A percentile compares a stretch with the other conserved stretches of the same genome.
phyloP scores from a whole-genome alignment of 1,140 invertebrate species.

The Sycobia sp. region DNA sequence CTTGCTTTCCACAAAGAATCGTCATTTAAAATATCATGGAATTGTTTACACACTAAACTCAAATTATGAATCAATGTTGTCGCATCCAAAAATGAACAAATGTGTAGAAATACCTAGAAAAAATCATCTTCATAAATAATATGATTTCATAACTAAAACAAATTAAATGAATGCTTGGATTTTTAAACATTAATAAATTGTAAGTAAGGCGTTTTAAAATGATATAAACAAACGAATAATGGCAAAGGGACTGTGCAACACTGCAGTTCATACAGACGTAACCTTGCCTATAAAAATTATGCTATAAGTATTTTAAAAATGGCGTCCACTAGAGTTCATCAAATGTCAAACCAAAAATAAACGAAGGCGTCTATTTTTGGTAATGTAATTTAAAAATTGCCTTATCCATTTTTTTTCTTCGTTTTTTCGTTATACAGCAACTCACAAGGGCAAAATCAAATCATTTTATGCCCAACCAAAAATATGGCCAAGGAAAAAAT shows the following conservation, averaged over 20 bases:
- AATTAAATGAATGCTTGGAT: not conserved
- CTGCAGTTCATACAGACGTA: not conserved
- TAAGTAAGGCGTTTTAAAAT: not conserved
- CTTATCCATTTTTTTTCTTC: too few species aligned
- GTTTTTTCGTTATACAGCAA: too few species aligned
- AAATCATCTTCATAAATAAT: too few species aligned
- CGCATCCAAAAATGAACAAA: constrained; percentile 56
- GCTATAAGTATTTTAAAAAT: constrained; percentile 43
- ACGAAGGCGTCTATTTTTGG: constrained; percentile 11
- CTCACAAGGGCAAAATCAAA: too few species aligned
- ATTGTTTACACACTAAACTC: constrained; percentile 52
- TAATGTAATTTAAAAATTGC: too few species aligned
- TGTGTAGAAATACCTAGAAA: constrained; percentile 54
- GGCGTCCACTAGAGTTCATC: constrained; percentile 40
- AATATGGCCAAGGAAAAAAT: too few species aligned
- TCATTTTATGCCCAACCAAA: too few species aligned
- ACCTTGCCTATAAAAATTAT: not conserved
- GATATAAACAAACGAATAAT: too few species aligned
- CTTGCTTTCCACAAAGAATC: constrained; percentile 54
- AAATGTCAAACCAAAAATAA: constrained; percentile 15
- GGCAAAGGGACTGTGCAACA: not conserved
- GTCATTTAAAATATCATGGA: constrained; percentile 52
- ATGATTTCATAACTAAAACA: not conserved
- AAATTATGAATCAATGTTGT: constrained; percentile 49
- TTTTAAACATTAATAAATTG: not conserved